Percentiles rank a stretch among this genome's conserved stretches.
Conservation (phyloP, 2,113 vertebrate genomes). For the Rhegmatorhina hoffmannsi region DNA sequence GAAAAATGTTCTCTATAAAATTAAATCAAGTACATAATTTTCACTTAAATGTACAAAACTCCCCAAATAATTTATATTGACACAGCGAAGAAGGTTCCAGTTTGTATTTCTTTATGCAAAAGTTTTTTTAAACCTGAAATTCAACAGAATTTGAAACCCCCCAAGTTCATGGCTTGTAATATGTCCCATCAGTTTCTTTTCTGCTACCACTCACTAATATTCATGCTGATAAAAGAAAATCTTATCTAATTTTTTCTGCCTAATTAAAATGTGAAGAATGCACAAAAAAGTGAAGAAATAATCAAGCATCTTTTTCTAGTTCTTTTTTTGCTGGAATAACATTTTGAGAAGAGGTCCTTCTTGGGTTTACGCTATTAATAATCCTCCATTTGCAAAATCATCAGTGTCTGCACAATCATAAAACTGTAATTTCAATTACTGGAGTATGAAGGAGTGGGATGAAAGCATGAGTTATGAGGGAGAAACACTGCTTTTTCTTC, state of each 20-base stretch:
- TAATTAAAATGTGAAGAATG: slow-evolving; percentile 65
- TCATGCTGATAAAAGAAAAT: slow-evolving; percentile 62
- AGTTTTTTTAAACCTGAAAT: background rate
- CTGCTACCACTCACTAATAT: slow-evolving; percentile 41
- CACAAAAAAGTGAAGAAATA: slow-evolving; percentile 47
- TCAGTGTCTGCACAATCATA: slow-evolving; percentile 60
- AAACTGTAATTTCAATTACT: slow-evolving; percentile 67
- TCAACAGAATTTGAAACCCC: background rate
- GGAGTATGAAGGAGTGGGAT: slow-evolving; percentile 64
- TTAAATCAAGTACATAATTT: background rate
- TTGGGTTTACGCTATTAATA: slow-evolving; percentile 62
- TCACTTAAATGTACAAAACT: background rate
- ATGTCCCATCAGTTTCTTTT: slow-evolving; percentile 1
- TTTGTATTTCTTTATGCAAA: background rate
- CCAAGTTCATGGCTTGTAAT: background rate
- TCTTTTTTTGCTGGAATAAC: slow-evolving; percentile 53
- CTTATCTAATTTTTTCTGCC: slow-evolving; percentile 47
- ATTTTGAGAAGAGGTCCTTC: slow-evolving; percentile 56
- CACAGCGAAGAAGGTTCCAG: background rate
- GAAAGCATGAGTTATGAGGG: slow-evolving; percentile 65
- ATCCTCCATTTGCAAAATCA: slow-evolving; percentile 65
- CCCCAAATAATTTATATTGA: background rate
- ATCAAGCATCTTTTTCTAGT: slow-evolving; percentile 61
- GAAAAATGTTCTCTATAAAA: background rate
- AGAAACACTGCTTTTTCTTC: slow-evolving; percentile 62